These are phyloP conservation scores for Centroberyx gerrardi DNA, from an alignment of 2,797 vertebrate species.

Conservation along the genomic window DNA sequence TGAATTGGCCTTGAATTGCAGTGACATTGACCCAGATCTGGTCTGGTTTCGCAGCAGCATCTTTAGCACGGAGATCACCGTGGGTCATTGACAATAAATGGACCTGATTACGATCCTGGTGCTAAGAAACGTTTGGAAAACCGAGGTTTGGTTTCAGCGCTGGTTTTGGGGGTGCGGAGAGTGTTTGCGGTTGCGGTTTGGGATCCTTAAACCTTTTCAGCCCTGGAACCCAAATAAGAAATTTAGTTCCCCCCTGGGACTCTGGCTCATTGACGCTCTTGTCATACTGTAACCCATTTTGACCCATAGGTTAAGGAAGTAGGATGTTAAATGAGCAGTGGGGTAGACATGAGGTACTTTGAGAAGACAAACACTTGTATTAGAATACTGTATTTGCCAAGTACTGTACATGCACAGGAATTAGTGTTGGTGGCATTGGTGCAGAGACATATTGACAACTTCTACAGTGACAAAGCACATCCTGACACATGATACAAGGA, in stretches of 20 bases:
- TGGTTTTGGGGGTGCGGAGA: conserved; percentile 33
- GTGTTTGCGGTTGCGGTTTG: conserved; percentile 44
- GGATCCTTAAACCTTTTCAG: conserved; percentile 32
- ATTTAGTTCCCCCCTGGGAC: not conserved
- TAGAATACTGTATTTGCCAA: no score
- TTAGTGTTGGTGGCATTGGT: no score
- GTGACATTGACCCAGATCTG: conserved; percentile 19
- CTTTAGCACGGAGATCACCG: conserved; percentile 1
- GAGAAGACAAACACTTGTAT: not conserved
- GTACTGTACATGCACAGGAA: no score
- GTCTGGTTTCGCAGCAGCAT: not conserved
- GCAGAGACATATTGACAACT: no score
- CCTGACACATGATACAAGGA: no score
- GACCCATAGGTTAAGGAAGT: not conserved
- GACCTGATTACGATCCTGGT: conserved; percentile 43
- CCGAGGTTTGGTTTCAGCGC: conserved; percentile 29
- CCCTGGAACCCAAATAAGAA: conserved; percentile 27
- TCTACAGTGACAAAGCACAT: no score
- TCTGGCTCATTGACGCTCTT: conserved; percentile 3
- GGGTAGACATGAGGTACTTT: not conserved
- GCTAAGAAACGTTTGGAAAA: conserved; percentile 43
- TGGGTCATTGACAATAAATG: conserved; percentile 49
- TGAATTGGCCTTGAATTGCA: not conserved
- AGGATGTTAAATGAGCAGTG: not conserved
- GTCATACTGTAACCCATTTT: conserved; percentile 6